A percentile compares a stretch with the other conserved stretches of the same genome.
These are phyloP conservation scores for Eciton burchellii DNA, from an alignment of 1,140 invertebrate species.

Conservation along the genomic window DNA sequence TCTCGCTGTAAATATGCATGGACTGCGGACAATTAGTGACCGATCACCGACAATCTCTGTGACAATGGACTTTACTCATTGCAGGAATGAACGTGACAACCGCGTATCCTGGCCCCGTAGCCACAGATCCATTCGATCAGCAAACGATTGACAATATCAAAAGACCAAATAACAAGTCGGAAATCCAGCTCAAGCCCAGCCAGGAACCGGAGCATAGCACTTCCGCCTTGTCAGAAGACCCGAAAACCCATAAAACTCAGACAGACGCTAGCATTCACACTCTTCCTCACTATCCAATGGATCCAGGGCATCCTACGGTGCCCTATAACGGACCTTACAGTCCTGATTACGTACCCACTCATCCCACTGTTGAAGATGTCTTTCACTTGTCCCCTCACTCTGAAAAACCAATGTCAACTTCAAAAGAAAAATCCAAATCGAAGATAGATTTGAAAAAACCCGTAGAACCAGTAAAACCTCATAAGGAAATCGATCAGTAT, in stretches of 20 bases:
- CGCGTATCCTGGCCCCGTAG: slow-evolving; percentile 76
- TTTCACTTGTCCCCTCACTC: slow-evolving; percentile 77
- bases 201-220: slow-evolving; percentile 70
- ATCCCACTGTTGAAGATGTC: slow-evolving; percentile 79
- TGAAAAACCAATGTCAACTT: slow-evolving; percentile 71
- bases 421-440: slow-evolving; percentile 77
- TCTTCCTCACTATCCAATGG: slow-evolving; percentile 82
- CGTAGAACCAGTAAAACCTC: slow-evolving; percentile 77
- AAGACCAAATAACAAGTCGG: slow-evolving; percentile 76
- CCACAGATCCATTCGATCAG: slow-evolving; percentile 72
- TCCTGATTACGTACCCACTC: slow-evolving; percentile 82
- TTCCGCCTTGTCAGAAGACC: slow-evolving; percentile 51
- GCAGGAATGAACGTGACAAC: slow-evolving; percentile 82
- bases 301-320: slow-evolving; percentile 81
- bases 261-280: slow-evolving; percentile 54
- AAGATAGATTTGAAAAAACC: slow-evolving; percentile 80
- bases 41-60: slow-evolving; percentile 66
- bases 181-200: slow-evolving; percentile 59
- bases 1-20: slow-evolving; percentile 81
- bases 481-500: slow-evolving; percentile 74
- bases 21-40: slow-evolving; percentile 66
- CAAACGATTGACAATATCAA: slow-evolving; percentile 68
- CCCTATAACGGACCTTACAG: slow-evolving; percentile 84
- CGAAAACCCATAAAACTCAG: slow-evolving; percentile 56
- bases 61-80: slow-evolving; percentile 83